Base-by-base conservation (phyloP, 1,140 invertebrate genomes). In the Littorina saxatilis region DNA sequence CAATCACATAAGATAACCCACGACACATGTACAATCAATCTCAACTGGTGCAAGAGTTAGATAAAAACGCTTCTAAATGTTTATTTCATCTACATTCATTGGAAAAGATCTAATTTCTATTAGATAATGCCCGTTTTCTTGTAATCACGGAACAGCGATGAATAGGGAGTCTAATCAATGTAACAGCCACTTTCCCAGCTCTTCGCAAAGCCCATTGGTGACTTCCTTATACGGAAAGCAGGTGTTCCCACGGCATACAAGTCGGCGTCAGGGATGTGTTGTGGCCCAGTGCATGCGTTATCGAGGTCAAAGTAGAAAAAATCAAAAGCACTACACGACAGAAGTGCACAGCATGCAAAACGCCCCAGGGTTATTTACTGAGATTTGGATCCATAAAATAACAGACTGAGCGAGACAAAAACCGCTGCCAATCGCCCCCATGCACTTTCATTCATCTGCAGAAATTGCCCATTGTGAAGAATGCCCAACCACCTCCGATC, bases 171-270 rank as follows among this genome's bases (percentile, higher is more conserved):
- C 5, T 47, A 17, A 47, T 17, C 17, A 83, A 83, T 39, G 61
- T 40, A 87, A 87, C 72, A 84, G 84, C 83, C 68, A 78, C 52
- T 82, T 80, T 84, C 84, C 86, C 84, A 84, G 82, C 85, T 83
- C 82, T 78, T 79, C 82, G 84, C 83, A 87, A 83, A 85, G 82
- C 84, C 82, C 84, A 89, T 89, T 88, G 88, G 89, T 88, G 81
- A 84, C 83, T 88, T 86, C 88, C 87, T 83, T 87, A 88, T 88
- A 87, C 81, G 88, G 88, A 82, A 85, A 86, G 87, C 89, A 90
- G 89, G 89, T 90, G 89, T 89, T 90, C 86, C 88, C 87, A 89
- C 87, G 87, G 82, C 83, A 40, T 35, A 79, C 61, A 74, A 66
- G 43, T 52, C 58, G 80, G 23, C 58, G 73, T 63, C 80, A 32